Conservation (phyloP, 2,797 vertebrate species). For the Margarornis squamiger region DNA sequence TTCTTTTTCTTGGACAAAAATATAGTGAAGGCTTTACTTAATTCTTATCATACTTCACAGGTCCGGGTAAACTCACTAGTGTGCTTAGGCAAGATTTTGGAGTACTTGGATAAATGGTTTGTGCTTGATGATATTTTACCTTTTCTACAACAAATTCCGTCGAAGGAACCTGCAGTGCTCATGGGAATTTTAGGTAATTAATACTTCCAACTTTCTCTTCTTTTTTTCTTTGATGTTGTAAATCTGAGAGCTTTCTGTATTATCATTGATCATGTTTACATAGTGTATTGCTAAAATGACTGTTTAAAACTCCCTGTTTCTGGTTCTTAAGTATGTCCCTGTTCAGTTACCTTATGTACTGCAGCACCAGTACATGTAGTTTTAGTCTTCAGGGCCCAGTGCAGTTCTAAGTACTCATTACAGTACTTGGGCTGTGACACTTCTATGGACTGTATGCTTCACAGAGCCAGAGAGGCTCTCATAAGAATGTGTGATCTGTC, state of each 20-base stretch:
- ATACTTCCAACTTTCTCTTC: neutral
- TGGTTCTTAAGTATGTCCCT: neutral
- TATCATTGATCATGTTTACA: neutral
- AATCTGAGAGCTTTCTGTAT: neutral
- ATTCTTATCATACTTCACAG: conserved; percentile 69
- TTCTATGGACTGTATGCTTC: neutral
- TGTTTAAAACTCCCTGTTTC: neutral
- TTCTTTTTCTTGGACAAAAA: neutral
- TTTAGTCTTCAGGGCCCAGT: neutral
- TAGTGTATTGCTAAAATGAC: neutral
- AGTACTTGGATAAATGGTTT: conserved; percentile 98
- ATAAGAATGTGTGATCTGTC: neutral
- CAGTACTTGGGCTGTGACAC: neutral
- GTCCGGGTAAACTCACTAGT: conserved; percentile 98
- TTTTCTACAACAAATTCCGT: conserved; percentile 97
- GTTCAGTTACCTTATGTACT: neutral
- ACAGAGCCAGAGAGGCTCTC: neutral
- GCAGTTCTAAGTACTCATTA: neutral
- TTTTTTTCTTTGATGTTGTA: neutral
- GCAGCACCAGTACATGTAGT: neutral
- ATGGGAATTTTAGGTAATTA: conserved; percentile 94
- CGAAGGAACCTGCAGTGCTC: conserved; percentile 95
- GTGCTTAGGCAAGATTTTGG: conserved; percentile 96
- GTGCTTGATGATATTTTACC: conserved; percentile 98
- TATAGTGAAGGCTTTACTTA: neutral